Conservation (phyloP, 2,113 vertebrate species). For the Xiphias gladius region DNA sequence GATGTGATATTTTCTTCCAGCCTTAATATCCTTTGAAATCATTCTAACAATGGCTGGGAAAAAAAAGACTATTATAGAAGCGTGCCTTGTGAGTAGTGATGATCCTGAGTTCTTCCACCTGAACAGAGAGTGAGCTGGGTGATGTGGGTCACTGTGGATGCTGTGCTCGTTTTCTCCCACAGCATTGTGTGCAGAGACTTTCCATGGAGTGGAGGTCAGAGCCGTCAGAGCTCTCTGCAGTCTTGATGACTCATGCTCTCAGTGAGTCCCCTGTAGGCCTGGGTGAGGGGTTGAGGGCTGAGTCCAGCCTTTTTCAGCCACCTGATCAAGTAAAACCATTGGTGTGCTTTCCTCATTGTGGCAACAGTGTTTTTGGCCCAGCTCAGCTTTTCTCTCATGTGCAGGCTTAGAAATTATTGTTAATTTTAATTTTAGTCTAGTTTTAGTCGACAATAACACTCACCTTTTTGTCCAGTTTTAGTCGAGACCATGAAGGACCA, state of each 20-base stretch:
- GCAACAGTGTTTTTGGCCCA: neutral
- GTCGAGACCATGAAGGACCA: no score
- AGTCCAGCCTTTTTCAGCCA: neutral
- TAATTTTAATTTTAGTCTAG: no score
- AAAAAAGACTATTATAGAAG: neutral
- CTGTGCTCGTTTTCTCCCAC: no score
- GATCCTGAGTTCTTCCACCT: neutral
- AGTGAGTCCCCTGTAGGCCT: neutral
- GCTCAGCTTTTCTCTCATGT: neutral
- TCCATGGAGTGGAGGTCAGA: neutral
- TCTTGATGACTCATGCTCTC: neutral
- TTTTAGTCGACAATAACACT: no score
- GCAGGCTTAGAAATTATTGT: neutral
- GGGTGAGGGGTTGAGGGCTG: neutral
- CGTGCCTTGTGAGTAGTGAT: neutral
- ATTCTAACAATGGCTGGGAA: neutral
- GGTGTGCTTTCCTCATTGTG: neutral
- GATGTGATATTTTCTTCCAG: neutral
- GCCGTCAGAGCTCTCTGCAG: neutral
- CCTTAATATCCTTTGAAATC: neutral
- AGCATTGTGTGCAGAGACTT: neutral
- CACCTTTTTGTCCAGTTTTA: no score
- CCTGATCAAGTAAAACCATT: neutral
- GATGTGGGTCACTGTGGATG: neutral
- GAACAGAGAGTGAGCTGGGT: neutral